Evolutionary conservation across 2,888 invertebrate genomes (phyloP).

Genomic region (Lasioglossum morio): DNA sequence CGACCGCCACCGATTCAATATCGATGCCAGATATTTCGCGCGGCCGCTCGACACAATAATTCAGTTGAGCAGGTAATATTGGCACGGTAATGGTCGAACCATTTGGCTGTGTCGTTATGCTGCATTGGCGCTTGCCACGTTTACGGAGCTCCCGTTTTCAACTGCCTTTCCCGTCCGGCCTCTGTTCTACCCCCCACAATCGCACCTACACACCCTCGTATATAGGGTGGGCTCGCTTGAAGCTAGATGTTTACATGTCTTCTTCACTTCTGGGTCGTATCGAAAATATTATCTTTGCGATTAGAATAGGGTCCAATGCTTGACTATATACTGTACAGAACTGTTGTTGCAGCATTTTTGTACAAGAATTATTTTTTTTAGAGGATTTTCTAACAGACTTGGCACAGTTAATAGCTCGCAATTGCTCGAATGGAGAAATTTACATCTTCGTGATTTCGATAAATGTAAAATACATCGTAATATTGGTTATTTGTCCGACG

Average conservation of each 20-base stretch:
- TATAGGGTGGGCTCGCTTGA: neutral
- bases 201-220: constrained; percentile 26
- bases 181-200: constrained; percentile 52
- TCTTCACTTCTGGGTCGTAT: neutral
- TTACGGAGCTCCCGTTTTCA: constrained; percentile 75
- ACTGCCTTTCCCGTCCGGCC: constrained; percentile 62
- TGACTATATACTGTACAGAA: no score
- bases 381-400: no score
- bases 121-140: constrained; percentile 78
- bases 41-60: constrained; percentile 79
- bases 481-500: no score
- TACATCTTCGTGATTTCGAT: no score
- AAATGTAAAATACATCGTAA: no score
- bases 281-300: neutral
- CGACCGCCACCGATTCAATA: constrained; percentile 75
- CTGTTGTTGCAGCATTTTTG: no score
- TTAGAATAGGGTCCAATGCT: no score
- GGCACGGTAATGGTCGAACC: constrained; percentile 77
- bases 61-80: constrained; percentile 81
- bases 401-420: no score
- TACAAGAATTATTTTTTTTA: no score
- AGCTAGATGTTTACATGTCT: neutral
- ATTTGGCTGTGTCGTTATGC: constrained; percentile 80
- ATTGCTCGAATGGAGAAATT: no score
- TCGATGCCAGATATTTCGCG: constrained; percentile 80